Evolutionary conservation across 2,797 vertebrate species (phyloP).

Genomic region (Lates japonicus): DNA sequence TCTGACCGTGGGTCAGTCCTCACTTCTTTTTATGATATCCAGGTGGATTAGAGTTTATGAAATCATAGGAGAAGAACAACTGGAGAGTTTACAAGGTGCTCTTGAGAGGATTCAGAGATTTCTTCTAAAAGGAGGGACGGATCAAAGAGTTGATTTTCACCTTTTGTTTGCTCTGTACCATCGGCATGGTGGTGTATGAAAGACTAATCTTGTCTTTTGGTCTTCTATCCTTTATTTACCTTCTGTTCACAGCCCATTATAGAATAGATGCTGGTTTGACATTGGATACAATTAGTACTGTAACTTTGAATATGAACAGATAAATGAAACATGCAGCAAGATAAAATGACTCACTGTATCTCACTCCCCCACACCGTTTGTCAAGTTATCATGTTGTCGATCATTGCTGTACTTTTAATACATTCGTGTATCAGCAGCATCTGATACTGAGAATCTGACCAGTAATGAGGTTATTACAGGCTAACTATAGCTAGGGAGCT

Average conservation of each 20-base stretch:
- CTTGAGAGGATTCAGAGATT: slow-evolving; percentile 1
- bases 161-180: slow-evolving; percentile 2
- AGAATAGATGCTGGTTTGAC: not conserved
- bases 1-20: slow-evolving; percentile 25
- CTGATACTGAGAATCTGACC: not conserved
- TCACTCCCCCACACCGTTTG: not conserved
- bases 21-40: slow-evolving; percentile 22
- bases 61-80: slow-evolving; percentile 13
- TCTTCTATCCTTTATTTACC: not conserved
- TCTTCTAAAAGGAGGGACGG: not conserved
- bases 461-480: slow-evolving; percentile 36
- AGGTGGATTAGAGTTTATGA: slow-evolving; percentile 41
- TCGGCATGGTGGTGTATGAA: not conserved
- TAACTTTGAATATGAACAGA: slow-evolving; percentile 1
- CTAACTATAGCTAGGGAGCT: slow-evolving; percentile 60
- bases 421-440: not conserved
- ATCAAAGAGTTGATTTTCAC: slow-evolving; percentile 17
- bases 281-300: not conserved
- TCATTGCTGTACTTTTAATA: no score
- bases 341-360: not conserved
- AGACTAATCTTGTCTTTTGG: not conserved
- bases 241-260: not conserved
- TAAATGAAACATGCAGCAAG: not conserved
- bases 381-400: not conserved
- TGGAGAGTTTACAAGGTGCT: slow-evolving; percentile 1